These are phyloP conservation scores for Typhlomys cinereus DNA, from an alignment of 2,113 vertebrate species.

Conservation along the genomic window DNA sequence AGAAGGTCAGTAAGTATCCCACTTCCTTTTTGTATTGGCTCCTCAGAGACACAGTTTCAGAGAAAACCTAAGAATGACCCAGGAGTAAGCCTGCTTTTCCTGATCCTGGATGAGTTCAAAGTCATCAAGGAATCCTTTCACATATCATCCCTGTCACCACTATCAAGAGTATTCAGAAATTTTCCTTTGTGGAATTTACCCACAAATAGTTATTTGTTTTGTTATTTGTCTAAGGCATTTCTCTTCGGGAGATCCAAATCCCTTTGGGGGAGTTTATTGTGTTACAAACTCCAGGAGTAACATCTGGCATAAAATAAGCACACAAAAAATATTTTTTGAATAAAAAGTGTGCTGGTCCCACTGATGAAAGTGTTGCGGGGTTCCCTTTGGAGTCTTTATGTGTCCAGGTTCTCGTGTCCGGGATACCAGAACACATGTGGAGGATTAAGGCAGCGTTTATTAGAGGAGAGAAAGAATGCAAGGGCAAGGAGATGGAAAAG, in stretches of 20 bases:
- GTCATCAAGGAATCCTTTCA: not conserved
- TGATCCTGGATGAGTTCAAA: not conserved
- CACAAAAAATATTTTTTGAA: not conserved
- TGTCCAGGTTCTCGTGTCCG: no score
- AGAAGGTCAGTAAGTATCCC: no score
- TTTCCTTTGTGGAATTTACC: conserved; percentile 41
- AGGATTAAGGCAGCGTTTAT: no score
- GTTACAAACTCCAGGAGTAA: not conserved
- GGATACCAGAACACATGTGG: no score
- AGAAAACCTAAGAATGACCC: not conserved
- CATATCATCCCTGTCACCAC: not conserved
- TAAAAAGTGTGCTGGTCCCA: conserved; percentile 34
- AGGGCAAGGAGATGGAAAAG: no score
- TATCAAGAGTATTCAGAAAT: not conserved
- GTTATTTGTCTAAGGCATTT: conserved; percentile 53
- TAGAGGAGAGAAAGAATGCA: no score
- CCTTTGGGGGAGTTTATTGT: not conserved
- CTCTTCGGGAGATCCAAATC: not conserved
- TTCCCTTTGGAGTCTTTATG: no score
- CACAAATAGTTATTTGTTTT: conserved; percentile 42
- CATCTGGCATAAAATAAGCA: not conserved
- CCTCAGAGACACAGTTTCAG: not conserved
- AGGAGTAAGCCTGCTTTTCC: not conserved
- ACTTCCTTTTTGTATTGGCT: conserved; percentile 21
- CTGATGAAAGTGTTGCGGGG: no score